These are phyloP conservation scores for Catocala fraxini DNA, from an alignment of 2,888 invertebrate species.

Conservation along the genomic window DNA sequence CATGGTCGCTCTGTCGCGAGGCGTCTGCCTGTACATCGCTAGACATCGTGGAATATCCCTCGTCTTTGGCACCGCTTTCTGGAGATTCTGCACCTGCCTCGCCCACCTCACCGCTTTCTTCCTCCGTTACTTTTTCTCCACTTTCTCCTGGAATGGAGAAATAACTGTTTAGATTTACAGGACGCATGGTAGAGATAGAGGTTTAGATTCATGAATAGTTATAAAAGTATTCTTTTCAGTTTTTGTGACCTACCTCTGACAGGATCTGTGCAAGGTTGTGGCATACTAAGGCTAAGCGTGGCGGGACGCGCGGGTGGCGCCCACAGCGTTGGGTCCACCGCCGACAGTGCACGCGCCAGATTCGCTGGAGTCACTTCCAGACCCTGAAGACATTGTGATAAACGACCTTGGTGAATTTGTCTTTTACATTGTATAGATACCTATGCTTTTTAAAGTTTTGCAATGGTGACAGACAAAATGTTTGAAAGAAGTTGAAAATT, in stretches of 20 bases:
- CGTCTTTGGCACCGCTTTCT: slow-evolving; percentile 92
- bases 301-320: slow-evolving; percentile 90
- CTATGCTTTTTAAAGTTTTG: too few relatives aligned
- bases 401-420: too few relatives aligned
- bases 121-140: slow-evolving; percentile 75
- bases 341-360: slow-evolving; percentile 88
- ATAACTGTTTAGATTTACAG: neutral
- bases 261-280: slow-evolving; percentile 80
- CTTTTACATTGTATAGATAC: too few relatives aligned
- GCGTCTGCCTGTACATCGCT: slow-evolving; percentile 93
- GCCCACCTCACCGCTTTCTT: slow-evolving; percentile 86
- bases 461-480: too few relatives aligned
- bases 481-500: too few relatives aligned
- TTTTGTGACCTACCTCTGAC: slow-evolving; percentile 61
- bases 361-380: slow-evolving; percentile 89
- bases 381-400: slow-evolving; percentile 69
- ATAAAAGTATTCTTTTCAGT: neutral
- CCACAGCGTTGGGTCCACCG: slow-evolving; percentile 90
- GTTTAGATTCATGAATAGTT: neutral
- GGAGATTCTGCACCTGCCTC: slow-evolving; percentile 92
- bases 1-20: slow-evolving; percentile 87
- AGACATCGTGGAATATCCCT: slow-evolving; percentile 95
- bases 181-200: neutral
- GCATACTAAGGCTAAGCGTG: slow-evolving; percentile 90
- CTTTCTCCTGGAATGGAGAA: slow-evolving; percentile 57